Percentiles rank a stretch among this genome's conserved stretches.
phyloP scores from a whole-genome alignment of 2,113 vertebrate species.

The Prolemur simus region DNA sequence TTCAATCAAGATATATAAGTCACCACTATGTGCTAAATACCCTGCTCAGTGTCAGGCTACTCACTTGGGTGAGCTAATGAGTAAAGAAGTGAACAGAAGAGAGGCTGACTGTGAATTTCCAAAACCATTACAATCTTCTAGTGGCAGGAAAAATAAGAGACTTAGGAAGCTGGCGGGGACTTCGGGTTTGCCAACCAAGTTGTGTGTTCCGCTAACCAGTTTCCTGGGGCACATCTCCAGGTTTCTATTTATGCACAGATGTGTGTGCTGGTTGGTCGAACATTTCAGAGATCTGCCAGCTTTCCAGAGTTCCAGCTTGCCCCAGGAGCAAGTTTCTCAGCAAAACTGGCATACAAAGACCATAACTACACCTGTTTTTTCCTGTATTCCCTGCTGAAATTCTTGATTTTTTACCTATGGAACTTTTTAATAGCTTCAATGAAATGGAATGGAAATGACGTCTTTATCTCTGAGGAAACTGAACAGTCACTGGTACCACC shows the following conservation, averaged over 20 bases:
- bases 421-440: background rate
- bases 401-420: background rate
- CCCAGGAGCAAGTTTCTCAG: background rate
- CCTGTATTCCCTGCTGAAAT: background rate
- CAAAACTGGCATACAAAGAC: background rate
- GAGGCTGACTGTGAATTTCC: background rate
- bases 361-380: background rate
- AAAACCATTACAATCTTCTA: background rate
- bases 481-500: background rate
- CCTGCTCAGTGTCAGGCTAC: background rate
- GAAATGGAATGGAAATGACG: background rate
- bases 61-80: background rate
- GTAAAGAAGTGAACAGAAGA: background rate
- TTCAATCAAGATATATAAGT: background rate
- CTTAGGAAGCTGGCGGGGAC: background rate
- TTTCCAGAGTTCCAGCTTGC: background rate
- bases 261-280: background rate
- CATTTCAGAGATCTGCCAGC: background rate
- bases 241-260: background rate
- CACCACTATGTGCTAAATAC: rapidly evolving
- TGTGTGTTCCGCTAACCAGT: background rate
- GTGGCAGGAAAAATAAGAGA: background rate
- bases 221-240: background rate
- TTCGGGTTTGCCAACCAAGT: background rate
- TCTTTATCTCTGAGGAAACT: slow-evolving; percentile 17